Evolutionary conservation across 2,888 invertebrate genomes (phyloP).

Genomic region (Pterostichus madidus): DNA sequence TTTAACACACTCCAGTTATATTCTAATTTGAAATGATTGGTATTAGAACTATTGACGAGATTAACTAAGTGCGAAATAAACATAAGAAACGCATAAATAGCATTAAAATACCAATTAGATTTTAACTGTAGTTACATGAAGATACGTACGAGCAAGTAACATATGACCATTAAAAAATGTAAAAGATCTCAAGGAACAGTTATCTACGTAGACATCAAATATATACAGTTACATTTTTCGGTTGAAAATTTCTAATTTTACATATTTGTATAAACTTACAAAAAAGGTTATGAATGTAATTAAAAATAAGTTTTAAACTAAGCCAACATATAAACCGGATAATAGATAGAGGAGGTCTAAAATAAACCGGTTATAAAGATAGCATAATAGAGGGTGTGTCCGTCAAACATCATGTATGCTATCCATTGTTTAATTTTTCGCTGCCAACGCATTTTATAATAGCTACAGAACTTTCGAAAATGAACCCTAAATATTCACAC

Average conservation of each 20-base stretch:
- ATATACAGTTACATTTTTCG: constrained; percentile 35
- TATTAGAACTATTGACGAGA: too few relatives aligned
- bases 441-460: neutral
- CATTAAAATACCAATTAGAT: neutral
- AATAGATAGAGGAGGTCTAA: neutral
- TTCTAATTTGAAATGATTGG: too few relatives aligned
- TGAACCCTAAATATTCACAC: too few relatives aligned
- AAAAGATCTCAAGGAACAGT: constrained; percentile 19
- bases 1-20: too few relatives aligned
- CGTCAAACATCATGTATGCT: neutral
- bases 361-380: neutral
- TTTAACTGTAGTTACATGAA: neutral
- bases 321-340: too few relatives aligned
- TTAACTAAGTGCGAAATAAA: too few relatives aligned
- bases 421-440: constrained; percentile 30
- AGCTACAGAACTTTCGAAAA: too few relatives aligned
- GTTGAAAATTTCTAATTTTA: constrained; percentile 2
- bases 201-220: neutral
- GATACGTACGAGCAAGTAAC: neutral
- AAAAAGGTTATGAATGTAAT: neutral
- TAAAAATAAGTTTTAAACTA: neutral
- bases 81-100: too few relatives aligned
- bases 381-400: constrained; percentile 5
- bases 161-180: constrained; percentile 8
- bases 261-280: neutral